Evolutionary conservation across 2,888 invertebrate species (phyloP), one percentile per base, ranked within the genome.

Genomic region (Lacanobia oleracea): DNA sequence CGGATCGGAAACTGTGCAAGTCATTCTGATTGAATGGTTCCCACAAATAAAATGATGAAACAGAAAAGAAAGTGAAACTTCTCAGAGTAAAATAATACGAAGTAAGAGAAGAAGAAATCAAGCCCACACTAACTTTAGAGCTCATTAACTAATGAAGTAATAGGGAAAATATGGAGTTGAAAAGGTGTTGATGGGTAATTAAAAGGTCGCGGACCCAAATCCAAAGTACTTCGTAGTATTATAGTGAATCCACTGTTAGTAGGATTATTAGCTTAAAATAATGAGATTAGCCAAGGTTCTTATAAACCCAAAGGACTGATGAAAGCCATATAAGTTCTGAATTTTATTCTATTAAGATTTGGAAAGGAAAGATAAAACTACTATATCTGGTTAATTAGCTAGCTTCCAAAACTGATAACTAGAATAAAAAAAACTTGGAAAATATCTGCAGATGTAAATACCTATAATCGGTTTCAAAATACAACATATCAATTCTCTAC

Each of bases 201-300:
- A 61, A 64, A 33, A 74, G 56, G 56, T 67, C 48, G n/a, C 40
- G 9, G 27, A 0, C 48, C 40, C 33, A 16, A 65, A 68, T 57
- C 12, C 53, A 8, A 53, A 75, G 23, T 51, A 66, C 63, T 48
- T 8, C 10, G 10, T 71, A 70, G 45, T 69, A 51, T 61, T 75
- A 21, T 45, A 70, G 37, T 50, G 37, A 67, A 67, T 76, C 61
- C 6, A 71, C 40, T 57, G 1, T 59, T 45, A 67, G 57, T 16
- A n/a, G 70, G 81, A 79, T 79, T 67, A 79, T 71, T 59, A 50
- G 67, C 54, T 67, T 56, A 51, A 9, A 14, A 21, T 81, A 79
- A 79, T 62, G 40, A 54, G 81, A 79, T 77, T 71, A 79, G 59
- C 37, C 4, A n/a, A 16, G 61, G 72, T n/a, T 66, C 23, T 48